Evolutionary conservation across 2,888 invertebrate species (phyloP).

Genomic region (Mesoligia furuncula): DNA sequence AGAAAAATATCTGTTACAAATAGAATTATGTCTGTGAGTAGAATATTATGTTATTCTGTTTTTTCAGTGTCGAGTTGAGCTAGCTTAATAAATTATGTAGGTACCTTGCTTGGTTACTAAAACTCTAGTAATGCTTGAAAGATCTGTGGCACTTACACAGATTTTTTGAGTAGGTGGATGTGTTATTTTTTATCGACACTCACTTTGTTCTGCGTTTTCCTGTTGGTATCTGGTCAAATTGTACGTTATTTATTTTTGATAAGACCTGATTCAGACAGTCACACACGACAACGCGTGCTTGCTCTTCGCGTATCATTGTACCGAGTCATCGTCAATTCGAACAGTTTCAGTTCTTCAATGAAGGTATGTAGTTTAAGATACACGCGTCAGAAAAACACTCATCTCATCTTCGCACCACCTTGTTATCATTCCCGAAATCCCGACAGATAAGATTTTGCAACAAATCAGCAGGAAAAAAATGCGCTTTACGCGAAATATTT

Average conservation of each 20-base stretch:
- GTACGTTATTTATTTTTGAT: not conserved
- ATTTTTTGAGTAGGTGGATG: not conserved
- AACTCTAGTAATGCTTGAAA: not conserved
- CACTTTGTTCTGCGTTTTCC: constrained; percentile 10
- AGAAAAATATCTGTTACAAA: constrained; percentile 50
- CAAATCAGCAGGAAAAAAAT: constrained; percentile 20
- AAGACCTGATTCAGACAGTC: not conserved
- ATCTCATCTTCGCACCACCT: not conserved
- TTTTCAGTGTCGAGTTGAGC: not conserved
- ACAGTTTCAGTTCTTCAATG: constrained; percentile 4
- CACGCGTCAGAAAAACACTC: not conserved
- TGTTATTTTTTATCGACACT: not conserved
- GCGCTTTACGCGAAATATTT: constrained; percentile 16
- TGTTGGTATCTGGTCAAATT: constrained; percentile 10
- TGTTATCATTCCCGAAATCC: constrained; percentile 12
- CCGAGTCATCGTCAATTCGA: not conserved
- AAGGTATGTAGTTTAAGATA: not conserved
- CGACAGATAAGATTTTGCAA: constrained; percentile 21
- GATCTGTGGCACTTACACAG: not conserved
- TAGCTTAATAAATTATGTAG: not conserved
- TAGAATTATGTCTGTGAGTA: constrained; percentile 25
- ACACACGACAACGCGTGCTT: not conserved
- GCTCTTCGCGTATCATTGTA: not conserved
- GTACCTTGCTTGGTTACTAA: not conserved
- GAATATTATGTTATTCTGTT: constrained; percentile 2